Percentiles rank a stretch among this genome's conserved stretches.
Evolutionary conservation across 2,797 vertebrate species (phyloP).

Genomic region (Coccyzus lansbergi): DNA sequence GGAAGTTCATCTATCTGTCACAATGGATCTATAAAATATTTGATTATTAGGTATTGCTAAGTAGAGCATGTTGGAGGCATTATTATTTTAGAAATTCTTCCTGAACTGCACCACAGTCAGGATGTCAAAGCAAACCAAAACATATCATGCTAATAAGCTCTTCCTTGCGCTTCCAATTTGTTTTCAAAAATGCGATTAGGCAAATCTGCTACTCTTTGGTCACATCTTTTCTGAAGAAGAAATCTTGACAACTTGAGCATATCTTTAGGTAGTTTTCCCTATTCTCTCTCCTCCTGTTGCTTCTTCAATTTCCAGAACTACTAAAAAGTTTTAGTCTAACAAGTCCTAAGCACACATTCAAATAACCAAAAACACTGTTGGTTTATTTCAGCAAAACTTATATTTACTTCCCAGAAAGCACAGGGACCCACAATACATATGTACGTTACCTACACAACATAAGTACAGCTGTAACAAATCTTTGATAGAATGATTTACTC

Average conservation of each 20-base stretch:
- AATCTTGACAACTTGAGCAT: not conserved
- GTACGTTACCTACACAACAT: rapidly evolving
- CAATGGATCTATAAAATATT: not conserved
- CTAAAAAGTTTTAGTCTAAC: not conserved
- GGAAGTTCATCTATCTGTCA: not conserved
- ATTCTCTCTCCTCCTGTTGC: not conserved
- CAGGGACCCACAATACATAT: not conserved
- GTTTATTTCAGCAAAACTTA: not conserved
- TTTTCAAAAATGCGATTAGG: not conserved
- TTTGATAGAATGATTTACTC: not conserved
- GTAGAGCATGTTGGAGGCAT: rapidly evolving
- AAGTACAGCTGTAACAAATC: not conserved
- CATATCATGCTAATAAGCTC: not conserved
- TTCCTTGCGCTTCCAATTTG: not conserved
- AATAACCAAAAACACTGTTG: not conserved
- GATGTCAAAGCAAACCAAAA: not conserved
- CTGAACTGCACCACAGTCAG: not conserved
- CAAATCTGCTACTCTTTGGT: not conserved
- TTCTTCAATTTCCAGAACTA: not conserved
- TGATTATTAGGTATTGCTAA: not conserved
- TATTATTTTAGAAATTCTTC: not conserved
- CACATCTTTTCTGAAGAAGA: not conserved
- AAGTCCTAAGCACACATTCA: not conserved
- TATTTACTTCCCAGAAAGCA: not conserved
- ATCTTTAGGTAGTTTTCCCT: not conserved